These are phyloP conservation scores for Pandemis heparana DNA, from an alignment of 2,888 invertebrate genomes.

Conservation along the genomic window DNA sequence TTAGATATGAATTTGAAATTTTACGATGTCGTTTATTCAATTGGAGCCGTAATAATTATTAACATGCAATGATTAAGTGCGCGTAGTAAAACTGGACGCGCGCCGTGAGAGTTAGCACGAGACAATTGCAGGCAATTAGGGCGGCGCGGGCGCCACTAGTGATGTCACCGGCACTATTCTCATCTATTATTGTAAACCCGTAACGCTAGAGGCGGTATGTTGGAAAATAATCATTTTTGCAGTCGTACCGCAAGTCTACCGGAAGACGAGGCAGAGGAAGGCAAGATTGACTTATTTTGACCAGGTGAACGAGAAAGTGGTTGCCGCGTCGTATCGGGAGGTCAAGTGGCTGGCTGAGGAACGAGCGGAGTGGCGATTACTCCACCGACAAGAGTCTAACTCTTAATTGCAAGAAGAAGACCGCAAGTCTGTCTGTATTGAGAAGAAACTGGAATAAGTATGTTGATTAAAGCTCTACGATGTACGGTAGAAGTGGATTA, in stretches of 20 bases:
- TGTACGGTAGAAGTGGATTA: too few species aligned
- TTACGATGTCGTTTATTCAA: slow-evolving; percentile 64
- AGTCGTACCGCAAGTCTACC: neutral
- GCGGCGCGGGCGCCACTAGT: slow-evolving; percentile 76
- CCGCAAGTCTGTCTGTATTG: neutral
- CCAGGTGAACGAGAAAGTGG: too few species aligned
- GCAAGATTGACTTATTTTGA: too few species aligned
- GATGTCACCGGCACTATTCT: slow-evolving; percentile 69
- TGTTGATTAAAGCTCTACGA: too few species aligned
- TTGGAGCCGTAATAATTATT: slow-evolving; percentile 68
- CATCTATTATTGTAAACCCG: slow-evolving; percentile 8
- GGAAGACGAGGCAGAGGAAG: too few species aligned
- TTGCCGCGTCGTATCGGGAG: too few species aligned
- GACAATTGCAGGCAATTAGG: slow-evolving; percentile 82
- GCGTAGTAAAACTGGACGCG: slow-evolving; percentile 59
- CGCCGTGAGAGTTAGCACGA: slow-evolving; percentile 61
- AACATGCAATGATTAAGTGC: slow-evolving; percentile 72
- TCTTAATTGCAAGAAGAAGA: too few species aligned
- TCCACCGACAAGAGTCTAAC: too few species aligned
- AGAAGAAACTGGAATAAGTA: neutral
- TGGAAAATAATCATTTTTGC: neutral
- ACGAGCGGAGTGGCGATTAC: too few species aligned
- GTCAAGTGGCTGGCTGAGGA: too few species aligned
- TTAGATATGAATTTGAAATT: slow-evolving; percentile 53
- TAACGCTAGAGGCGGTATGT: neutral